Base-by-base conservation (phyloP, 2,797 vertebrate genomes). In the Lemur catta region DNA sequence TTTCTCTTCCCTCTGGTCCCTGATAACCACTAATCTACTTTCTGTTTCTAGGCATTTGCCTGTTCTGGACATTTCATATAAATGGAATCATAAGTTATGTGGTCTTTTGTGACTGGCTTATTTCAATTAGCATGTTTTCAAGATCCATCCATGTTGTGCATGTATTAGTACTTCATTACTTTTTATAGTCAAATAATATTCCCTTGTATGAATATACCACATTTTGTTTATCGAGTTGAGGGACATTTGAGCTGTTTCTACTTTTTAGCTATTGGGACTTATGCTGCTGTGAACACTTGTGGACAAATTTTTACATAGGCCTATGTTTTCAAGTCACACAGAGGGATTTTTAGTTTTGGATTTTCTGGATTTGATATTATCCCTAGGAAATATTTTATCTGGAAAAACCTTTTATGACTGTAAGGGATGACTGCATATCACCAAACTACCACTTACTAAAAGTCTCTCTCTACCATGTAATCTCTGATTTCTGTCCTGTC, bases 351-450 rank as follows among this genome's bases (percentile, higher is more conserved):
- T 55, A 71, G 59, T 26, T 55, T 46, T 80, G 41, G 35, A 22
- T 92, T 95, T 89, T 90, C 61, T 87, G 55, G 43, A 82, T 48
- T 82, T 69, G 35, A 74, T 93, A 79, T 55, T 95, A 61, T 52
- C 46, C 46, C 84, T 46, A 72, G 55, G 59, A 80, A 52, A 78
- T 18, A 65, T 38, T 38, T 24, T 52, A 43, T 57, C 63, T 67
- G 17, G 67, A 87, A 91, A 95, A 90, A 91, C 67, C 13, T 35
- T 78, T 74, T 48, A 65, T 61, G 52, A 72, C 11, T 35, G 10
- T 52, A 80, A 82, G 38, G 6, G 26, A 57, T 71, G n/a, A 46
- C 10, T 55, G 4, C 1, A 24, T 13, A 63, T 22, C 8, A 12
- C 20, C 28, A 76, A 55, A 69, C 7, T 86, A 15, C 15, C 28